Conservation (phyloP, 2,888 invertebrate species). For the Epinotia bilunana region DNA sequence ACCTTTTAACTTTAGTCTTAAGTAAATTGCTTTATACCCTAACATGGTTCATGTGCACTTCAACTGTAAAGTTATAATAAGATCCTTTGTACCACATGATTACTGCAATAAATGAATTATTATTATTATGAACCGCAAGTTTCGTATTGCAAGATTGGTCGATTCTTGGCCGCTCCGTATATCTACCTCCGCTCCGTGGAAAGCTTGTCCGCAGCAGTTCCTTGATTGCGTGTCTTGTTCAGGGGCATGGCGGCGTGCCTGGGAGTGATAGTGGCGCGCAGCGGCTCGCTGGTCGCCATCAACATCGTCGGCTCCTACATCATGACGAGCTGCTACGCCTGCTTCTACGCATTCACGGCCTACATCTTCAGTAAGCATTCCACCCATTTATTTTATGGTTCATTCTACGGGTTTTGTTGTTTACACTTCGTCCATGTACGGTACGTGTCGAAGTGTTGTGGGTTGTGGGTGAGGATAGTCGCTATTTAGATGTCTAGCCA, state of each 20-base stretch:
- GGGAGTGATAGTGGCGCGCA: conserved; percentile 61
- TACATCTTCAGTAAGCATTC: conserved; percentile 55
- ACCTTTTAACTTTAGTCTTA: too few species aligned
- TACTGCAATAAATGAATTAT: too few species aligned
- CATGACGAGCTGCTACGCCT: conserved; percentile 55
- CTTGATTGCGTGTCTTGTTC: conserved; percentile 2
- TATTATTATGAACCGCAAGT: too few species aligned
- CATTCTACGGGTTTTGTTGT: neutral
- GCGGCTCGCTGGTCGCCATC: conserved; percentile 56
- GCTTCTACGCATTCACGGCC: conserved; percentile 55
- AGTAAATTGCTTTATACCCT: too few species aligned
- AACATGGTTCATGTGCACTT: too few species aligned
- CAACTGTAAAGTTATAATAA: too few species aligned
- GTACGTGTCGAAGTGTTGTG: too few species aligned
- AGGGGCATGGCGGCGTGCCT: conserved; percentile 65
- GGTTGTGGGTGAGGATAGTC: too few species aligned
- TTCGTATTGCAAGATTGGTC: neutral
- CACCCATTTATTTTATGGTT: neutral
- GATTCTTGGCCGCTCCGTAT: neutral
- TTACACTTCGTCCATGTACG: too few species aligned
- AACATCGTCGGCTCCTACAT: conserved; percentile 59
- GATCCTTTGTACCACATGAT: too few species aligned
- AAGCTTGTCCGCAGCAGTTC: neutral
- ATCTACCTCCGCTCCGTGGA: too few species aligned
- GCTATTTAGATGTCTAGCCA: neutral